Evolutionary conservation across 2,797 vertebrate genomes (phyloP), one percentile per base, ranked within the genome.

Genomic region (Mormyrus hasselquistii): DNA sequence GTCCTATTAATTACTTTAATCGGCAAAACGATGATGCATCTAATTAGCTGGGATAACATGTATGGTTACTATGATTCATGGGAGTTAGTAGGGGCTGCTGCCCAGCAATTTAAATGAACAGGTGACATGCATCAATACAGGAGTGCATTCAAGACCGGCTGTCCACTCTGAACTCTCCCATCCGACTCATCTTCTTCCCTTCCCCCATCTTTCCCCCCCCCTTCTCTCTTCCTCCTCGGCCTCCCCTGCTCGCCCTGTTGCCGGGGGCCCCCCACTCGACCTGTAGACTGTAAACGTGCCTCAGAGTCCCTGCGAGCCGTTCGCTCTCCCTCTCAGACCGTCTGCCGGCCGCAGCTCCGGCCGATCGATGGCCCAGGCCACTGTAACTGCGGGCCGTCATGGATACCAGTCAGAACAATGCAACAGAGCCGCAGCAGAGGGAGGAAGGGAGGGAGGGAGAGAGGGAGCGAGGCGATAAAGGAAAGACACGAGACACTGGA

Each of bases 331-430:
- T 38, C 47, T 29, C 47, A 52, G 83, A 50, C 12, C 4, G 47
- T 49, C 84, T 53, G 49, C 22, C 50, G 9, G 84, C 25, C 2
- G 50, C 29, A 19, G 50, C 76, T 47, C 76, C 1, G 50, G 47
- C 47, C 12, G 25, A 86, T 34, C 84, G 55, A 82, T 47, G 57
- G 38, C 16, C 16, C 57, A 10, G 87, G 34, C 87, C 44, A 41
- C 41, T 7, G 59, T 50, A 55, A 93, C 91, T 92, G 93, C 91
- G 91, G 91, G 93, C 93, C 91, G 89, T n/a, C 92, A 94, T 88
- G 90, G 89, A 94, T 94, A 93, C 93, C 92, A 92, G 91, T 69
- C 4, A 69, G 57, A 76, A 34, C 14, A 50, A 29, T 14, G 16
- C 12, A 82, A 52, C 14, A 22, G 57, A 22, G 49, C 2, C 9